These are phyloP conservation scores for Hesperia comma DNA, from an alignment of 2,888 invertebrate genomes.

Conservation along the genomic window DNA sequence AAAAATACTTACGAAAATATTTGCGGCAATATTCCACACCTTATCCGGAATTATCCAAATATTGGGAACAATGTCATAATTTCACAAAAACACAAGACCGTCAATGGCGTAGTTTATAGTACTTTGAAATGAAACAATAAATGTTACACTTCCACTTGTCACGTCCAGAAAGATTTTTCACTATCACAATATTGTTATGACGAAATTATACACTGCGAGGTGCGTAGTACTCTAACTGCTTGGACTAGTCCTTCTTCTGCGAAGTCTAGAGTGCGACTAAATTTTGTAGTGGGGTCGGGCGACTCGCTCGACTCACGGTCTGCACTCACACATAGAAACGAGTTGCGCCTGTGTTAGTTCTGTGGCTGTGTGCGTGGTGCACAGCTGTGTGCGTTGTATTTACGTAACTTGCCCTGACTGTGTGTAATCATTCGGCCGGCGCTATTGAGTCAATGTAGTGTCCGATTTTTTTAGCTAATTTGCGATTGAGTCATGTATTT, in stretches of 20 bases:
- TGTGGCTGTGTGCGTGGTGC: constrained; percentile 53
- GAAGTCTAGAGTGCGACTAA: constrained; percentile 76
- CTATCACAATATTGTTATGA: constrained; percentile 80
- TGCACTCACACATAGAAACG: constrained; percentile 62
- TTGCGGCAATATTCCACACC: constrained; percentile 76
- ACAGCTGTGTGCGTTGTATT: constrained; percentile 65
- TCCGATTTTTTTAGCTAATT: constrained; percentile 78
- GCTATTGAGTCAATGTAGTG: constrained; percentile 76
- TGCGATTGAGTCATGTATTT: constrained; percentile 79
- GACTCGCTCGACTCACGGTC: constrained; percentile 65
- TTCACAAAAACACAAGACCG: constrained; percentile 66
- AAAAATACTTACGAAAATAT: constrained; percentile 81
- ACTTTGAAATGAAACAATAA: constrained; percentile 56
- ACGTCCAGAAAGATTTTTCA: constrained; percentile 73
- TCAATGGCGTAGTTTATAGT: constrained; percentile 67
- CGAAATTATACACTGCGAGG: constrained; percentile 77
- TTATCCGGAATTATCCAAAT: constrained; percentile 81
- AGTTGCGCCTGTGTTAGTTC: constrained; percentile 41
- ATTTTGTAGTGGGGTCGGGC: constrained; percentile 79
- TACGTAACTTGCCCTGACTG: constrained; percentile 72
- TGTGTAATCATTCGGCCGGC: constrained; percentile 71
- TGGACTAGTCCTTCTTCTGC: constrained; percentile 66
- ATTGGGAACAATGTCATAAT: constrained; percentile 74
- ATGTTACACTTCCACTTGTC: constrained; percentile 76
- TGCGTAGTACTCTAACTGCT: constrained; percentile 61